Evolutionary conservation across 2,888 invertebrate genomes (phyloP).

Genomic region (Caenorhabditis wallacei): DNA sequence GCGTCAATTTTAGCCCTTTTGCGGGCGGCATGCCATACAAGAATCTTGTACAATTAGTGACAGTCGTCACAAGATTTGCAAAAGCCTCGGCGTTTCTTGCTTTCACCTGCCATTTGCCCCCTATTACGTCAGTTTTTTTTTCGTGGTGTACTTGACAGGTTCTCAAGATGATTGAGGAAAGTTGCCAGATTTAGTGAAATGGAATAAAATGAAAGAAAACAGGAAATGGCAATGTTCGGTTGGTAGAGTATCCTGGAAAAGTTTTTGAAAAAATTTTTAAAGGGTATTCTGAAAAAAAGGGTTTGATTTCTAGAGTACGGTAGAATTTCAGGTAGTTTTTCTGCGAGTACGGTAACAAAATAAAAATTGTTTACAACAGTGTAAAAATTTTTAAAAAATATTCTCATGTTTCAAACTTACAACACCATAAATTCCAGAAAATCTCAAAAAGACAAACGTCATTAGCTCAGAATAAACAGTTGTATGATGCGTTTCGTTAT

Average conservation of each 20-base stretch:
- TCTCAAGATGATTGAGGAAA: slow-evolving; percentile 37
- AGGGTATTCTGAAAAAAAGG: too few relatives aligned
- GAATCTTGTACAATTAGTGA: slow-evolving; percentile 62
- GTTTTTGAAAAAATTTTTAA: background rate
- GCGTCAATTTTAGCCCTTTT: slow-evolving; percentile 29
- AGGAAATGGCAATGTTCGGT: background rate
- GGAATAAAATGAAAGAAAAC: background rate
- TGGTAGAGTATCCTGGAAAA: background rate
- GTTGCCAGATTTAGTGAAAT: slow-evolving; percentile 15
- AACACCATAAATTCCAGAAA: too few relatives aligned
- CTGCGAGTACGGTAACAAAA: too few relatives aligned
- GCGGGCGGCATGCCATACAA: slow-evolving; percentile 25
- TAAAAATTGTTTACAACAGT: too few relatives aligned
- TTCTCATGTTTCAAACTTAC: too few relatives aligned
- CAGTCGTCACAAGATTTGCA: slow-evolving; percentile 34
- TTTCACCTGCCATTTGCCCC: slow-evolving; percentile 62
- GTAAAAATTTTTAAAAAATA: too few relatives aligned
- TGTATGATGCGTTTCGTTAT: too few relatives aligned
- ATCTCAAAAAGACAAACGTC: too few relatives aligned
- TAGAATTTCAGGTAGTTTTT: too few relatives aligned
- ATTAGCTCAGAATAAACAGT: too few relatives aligned
- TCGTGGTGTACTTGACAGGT: slow-evolving; percentile 46
- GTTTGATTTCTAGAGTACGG: too few relatives aligned
- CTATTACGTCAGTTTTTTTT: slow-evolving; percentile 41
- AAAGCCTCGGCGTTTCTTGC: slow-evolving; percentile 30